Percentiles rank a stretch among this genome's conserved stretches.
These are phyloP conservation scores for Tipula unca DNA, from an alignment of 2,888 invertebrate species.

Conservation along the genomic window DNA sequence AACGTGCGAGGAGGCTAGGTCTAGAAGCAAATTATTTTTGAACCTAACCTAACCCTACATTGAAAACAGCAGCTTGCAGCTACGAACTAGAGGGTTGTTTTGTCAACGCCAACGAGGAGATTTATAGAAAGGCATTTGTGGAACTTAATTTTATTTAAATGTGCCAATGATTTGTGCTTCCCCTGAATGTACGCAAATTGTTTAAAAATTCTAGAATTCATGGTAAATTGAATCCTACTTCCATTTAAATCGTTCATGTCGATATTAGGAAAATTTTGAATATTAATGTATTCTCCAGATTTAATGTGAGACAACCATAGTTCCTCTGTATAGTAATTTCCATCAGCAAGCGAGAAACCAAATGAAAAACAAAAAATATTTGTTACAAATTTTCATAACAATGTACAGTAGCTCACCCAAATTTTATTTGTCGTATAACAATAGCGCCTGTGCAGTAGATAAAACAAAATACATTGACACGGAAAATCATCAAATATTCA, in stretches of 20 bases:
- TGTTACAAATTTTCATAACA: neutral
- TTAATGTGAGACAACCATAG: neutral
- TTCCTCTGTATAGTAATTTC: neutral
- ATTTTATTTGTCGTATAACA: neutral
- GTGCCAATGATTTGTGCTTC: too few species aligned
- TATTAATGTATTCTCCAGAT: too few species aligned
- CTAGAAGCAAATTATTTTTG: too few species aligned
- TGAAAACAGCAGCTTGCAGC: too few species aligned
- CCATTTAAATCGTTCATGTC: neutral
- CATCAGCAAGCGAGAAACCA: neutral
- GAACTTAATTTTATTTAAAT: too few species aligned
- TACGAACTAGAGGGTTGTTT: too few species aligned
- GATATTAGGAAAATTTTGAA: too few species aligned
- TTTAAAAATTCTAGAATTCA: neutral
- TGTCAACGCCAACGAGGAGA: too few species aligned
- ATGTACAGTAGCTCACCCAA: neutral
- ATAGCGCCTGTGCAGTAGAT: neutral
- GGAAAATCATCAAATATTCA: neutral
- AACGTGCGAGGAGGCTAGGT: too few species aligned
- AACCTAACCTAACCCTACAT: too few species aligned
- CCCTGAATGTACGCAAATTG: neutral
- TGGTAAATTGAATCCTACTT: neutral
- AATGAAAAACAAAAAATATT: neutral
- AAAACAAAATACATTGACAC: neutral
- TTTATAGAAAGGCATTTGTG: too few species aligned